Base-by-base conservation (phyloP, 1,140 invertebrate species). In the Belonocnema kinseyi region DNA sequence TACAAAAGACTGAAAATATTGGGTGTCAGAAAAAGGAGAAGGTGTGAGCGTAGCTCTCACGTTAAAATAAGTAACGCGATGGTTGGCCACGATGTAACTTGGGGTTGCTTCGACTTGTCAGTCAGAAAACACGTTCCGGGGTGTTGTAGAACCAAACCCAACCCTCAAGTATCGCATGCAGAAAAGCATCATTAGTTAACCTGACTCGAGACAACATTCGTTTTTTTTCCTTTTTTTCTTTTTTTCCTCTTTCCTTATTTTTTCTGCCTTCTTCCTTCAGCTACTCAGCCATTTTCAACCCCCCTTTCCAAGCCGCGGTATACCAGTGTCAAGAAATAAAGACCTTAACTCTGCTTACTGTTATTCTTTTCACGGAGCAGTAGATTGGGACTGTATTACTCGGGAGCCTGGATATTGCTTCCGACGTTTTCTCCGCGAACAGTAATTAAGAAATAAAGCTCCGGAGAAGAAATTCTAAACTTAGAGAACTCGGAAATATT, bases 151-250 rank as follows among this genome's bases (percentile, higher is more conserved):
- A 53, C 12, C 21, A 71, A 80, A 78, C 77, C 58, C 56, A 77
- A 82, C 75, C n/a, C 80, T 85, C 73, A 75, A 83, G 83, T 82
- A 83, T 83, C 84, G 83, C 81, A 80, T 76, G 70, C 74, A 79
- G 82, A 79, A 79, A 85, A 87, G 87, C 80, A 85, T 87, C 86
- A 87, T 88, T 87, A 88, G 85, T 83, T 86, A 84, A 80, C 78
- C 74, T 80, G 66, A 81, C 81, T 82, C 75, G 77, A 84, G 80
- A 77, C 77, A 72, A 78, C 78, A 81, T 76, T 83, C 77, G 66
- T 66, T 75, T 71, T 77, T 75, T 50, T 71, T 72, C 51, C 61
- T 76, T 46, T 72, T 17, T 79, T 77, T 50, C 77, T 80, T 56
- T 76, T 74, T 78, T 58, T 50, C 66, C 33, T 73, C 40, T 53